Evolutionary conservation across 2,888 invertebrate species (phyloP).

Genomic region (Leuctra nigra): DNA sequence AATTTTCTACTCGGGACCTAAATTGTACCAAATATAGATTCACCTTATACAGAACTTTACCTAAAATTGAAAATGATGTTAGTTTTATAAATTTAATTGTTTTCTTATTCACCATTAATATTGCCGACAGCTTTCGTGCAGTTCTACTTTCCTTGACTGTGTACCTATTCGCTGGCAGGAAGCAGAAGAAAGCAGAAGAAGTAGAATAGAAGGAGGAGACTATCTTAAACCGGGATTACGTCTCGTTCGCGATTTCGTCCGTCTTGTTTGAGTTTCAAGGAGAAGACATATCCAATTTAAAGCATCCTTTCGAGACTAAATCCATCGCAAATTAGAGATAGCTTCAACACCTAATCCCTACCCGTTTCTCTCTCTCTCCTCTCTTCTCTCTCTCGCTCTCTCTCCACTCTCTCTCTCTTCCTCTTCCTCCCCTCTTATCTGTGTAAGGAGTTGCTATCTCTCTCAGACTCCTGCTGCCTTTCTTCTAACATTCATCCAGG

Average conservation of each 20-base stretch:
- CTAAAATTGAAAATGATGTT: too few species aligned
- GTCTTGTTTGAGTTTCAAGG: constrained; percentile 15
- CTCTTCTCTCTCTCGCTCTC: constrained; percentile 5
- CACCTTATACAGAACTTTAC: too few species aligned
- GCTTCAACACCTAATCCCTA: constrained; percentile 36
- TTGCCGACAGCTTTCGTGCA: too few species aligned
- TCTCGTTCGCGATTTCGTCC: constrained; percentile 13
- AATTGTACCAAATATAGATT: too few species aligned
- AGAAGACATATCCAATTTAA: constrained; percentile 46
- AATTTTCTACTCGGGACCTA: too few species aligned
- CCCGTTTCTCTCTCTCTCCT: constrained; percentile 20
- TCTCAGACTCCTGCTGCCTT: background rate
- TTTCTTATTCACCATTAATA: too few species aligned
- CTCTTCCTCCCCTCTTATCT: constrained; percentile 18
- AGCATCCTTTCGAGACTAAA: constrained; percentile 49
- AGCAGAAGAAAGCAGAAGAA: background rate
- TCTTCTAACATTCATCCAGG: too few species aligned
- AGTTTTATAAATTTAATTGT: too few species aligned
- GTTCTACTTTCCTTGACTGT: too few species aligned
- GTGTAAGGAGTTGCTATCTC: constrained; percentile 18
- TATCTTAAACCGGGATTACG: constrained; percentile 19
- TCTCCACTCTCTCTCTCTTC: constrained; percentile 25
- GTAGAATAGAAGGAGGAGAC: constrained; percentile 18
- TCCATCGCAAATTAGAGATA: constrained; percentile 52
- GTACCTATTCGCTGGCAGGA: background rate